Evolutionary conservation across 37 sponge, comb jelly and placozoan genomes (phyloP), one percentile per base, ranked within the genome.

Genomic region (Theonella swinhoei): DNA sequence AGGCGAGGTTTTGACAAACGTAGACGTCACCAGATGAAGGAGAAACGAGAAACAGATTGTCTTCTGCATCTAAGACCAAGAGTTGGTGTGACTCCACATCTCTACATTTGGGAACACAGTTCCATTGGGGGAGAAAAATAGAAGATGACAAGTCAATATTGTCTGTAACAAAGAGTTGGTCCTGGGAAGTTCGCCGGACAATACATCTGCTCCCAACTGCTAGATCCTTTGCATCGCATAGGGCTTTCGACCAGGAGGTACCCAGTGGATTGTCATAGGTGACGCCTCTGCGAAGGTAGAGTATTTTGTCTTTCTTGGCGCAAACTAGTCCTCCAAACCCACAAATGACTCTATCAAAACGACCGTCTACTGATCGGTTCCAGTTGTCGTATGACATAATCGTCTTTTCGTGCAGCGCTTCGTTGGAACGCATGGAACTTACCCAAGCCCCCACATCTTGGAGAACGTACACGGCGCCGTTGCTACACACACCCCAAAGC

Each of bases 191-290:
- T 41, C 39, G 43, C 33, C 75, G 59, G 34, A 78, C 89, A 29
- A 88, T 62, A 30, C 64, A 83, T 2, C 39, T 31, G 4, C 32
- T 70, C 1, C 89, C 89, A 28, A 88, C 64, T 31, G 66, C 24
- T 20, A 88, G 64, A 0, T 78, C 39, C 20, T 19, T 39, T 8
- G 61, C 78, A 23, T 88, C 58, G 35, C 83, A 82, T n/a, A 62
- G 19, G 9, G 47, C 29, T 17, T 30, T 26, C 1, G n/a, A 20
- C 89, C 89, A 88, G 1, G 33, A 17, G 1, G 42, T 60, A 0
- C 89, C 89, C 34, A 72, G 31, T 43, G 89, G 89, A 30, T 59
- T 77, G 20, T 29, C 36, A 54, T 61, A n/a, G 4, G 72, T 82
- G 25, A 88, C 72, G 28, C 81, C 83, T 33, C 9, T 62, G 9